Percentiles rank a stretch among this genome's conserved stretches.
Conservation (phyloP, 2,797 vertebrate species). For the Carapus acus region DNA sequence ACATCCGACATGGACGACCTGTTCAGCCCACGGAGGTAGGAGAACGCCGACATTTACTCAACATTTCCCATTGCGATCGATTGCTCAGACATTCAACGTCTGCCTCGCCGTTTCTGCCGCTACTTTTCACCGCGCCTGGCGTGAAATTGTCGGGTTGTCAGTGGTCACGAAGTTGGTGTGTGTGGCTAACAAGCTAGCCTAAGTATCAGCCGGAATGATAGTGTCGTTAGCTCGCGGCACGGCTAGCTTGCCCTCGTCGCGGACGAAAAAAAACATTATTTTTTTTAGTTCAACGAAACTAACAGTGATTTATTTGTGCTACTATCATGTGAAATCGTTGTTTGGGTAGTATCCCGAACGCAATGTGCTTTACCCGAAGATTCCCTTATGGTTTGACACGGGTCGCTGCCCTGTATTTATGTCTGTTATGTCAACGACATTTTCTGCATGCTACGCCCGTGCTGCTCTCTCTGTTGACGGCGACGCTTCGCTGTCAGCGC, state of each 20-base stretch:
- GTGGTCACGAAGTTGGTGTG: conserved; percentile 68
- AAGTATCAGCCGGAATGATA: conserved; percentile 46
- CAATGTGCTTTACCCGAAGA: conserved; percentile 9
- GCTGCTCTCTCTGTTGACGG: background rate
- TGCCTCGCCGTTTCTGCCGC: background rate
- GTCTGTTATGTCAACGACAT: conserved; percentile 45
- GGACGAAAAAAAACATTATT: conserved; percentile 3
- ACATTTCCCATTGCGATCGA: conserved; percentile 5
- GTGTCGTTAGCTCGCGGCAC: conserved; percentile 51
- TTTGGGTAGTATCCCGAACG: background rate
- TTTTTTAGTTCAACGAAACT: background rate
- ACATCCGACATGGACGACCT: conserved; percentile 95
- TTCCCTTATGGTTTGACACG: conserved; percentile 15
- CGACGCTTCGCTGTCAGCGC: conserved; percentile 23
- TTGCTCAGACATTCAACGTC: background rate
- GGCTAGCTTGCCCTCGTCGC: conserved; percentile 38
- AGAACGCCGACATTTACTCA: conserved; percentile 39
- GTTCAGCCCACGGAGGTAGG: conserved; percentile 96
- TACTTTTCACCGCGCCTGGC: conserved; percentile 35
- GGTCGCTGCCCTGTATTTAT: conserved; percentile 18
- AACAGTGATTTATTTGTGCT: conserved; percentile 3
- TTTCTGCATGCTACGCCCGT: conserved; percentile 49
- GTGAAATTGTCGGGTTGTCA: conserved; percentile 54
- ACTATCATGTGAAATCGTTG: background rate
- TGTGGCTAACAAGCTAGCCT: conserved; percentile 69